phyloP scores from a whole-genome alignment of 2,888 invertebrate species.

The Aspidapion aeneum region DNA sequence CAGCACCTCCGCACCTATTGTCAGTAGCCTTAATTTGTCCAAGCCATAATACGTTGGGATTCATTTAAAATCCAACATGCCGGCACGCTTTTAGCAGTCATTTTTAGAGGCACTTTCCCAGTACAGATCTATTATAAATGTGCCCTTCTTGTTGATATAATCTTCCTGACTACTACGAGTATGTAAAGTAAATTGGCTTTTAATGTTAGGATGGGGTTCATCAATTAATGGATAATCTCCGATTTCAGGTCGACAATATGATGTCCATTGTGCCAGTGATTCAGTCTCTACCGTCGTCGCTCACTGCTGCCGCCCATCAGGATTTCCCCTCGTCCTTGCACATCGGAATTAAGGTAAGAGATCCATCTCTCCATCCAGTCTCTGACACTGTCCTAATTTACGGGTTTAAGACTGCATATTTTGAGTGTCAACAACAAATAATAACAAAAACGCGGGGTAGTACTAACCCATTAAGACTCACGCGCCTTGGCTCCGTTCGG shows the following conservation, averaged over 20 bases:
- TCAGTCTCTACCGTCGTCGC: conserved; percentile 57
- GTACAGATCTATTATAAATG: too few species aligned
- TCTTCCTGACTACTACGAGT: too few species aligned
- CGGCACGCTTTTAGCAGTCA: too few species aligned
- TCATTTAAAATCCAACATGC: too few species aligned
- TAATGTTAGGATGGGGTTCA: not conserved
- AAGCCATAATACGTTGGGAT: too few species aligned
- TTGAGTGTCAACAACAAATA: not conserved
- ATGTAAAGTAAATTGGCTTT: not conserved
- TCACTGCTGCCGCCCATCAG: conserved; percentile 53
- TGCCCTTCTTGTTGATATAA: too few species aligned
- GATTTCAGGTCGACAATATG: conserved; percentile 53
- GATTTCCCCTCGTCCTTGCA: conserved; percentile 54
- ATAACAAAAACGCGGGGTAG: too few species aligned
- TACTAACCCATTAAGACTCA: too few species aligned
- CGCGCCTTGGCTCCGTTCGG: too few species aligned
- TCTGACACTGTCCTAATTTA: not conserved
- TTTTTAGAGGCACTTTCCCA: too few species aligned
- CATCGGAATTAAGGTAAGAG: conserved; percentile 62
- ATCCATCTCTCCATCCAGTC: not conserved
- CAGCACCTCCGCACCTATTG: too few species aligned
- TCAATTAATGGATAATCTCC: conserved; percentile 18
- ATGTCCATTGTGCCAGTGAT: conserved; percentile 63
- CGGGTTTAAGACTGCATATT: not conserved
- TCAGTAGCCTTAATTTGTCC: too few species aligned